phyloP scores from a whole-genome alignment of 2,797 vertebrate species.

The Smutsia temminckii region DNA sequence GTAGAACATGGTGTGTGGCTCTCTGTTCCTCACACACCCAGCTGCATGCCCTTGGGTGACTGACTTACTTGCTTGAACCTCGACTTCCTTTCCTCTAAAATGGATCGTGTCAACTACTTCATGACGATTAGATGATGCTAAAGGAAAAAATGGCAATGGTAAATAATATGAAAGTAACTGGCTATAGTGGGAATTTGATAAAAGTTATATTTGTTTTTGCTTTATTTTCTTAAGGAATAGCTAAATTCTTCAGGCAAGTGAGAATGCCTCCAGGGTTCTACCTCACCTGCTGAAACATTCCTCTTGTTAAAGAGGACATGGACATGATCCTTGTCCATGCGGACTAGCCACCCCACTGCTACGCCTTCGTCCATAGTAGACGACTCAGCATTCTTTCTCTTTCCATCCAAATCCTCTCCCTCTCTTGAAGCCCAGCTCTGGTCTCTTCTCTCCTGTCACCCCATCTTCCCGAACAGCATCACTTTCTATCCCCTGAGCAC shows the following conservation, averaged over 20 bases:
- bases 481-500: neutral
- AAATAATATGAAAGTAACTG: neutral
- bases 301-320: neutral
- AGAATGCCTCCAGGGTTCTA: neutral
- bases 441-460: neutral
- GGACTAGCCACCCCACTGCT: neutral
- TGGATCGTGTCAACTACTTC: neutral
- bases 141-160: neutral
- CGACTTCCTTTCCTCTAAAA: neutral
- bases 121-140: neutral
- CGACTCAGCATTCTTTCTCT: neutral
- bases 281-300: neutral
- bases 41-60: too few relatives aligned
- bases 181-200: neutral
- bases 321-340: accelerated
- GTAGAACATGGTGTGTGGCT: neutral
- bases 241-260: neutral
- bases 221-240: neutral
- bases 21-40: neutral
- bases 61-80: too few relatives aligned
- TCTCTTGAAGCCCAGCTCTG: neutral
- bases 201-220: neutral
- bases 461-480: neutral
- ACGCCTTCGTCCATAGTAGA: neutral
- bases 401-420: neutral